These are phyloP conservation scores for Saguinus imperator DNA, from an alignment of 2,113 vertebrate genomes.

Conservation along the genomic window DNA sequence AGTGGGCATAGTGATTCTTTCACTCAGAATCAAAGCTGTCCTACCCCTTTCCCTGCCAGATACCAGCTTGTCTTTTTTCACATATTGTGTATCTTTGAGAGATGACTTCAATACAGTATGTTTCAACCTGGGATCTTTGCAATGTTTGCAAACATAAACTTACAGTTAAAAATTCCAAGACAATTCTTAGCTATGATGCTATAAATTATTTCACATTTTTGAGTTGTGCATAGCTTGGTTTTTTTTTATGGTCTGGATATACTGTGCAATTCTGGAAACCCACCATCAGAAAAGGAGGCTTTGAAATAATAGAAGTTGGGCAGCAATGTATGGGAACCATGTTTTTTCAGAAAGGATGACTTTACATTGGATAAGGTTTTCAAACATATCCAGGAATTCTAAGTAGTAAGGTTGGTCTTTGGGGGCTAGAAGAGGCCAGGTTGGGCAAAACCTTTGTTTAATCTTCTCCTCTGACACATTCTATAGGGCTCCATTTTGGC, in stretches of 20 bases:
- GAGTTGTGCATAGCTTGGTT: constrained; percentile 50
- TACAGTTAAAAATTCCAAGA: constrained; percentile 43
- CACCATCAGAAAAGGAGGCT: constrained; percentile 20
- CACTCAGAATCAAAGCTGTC: constrained; percentile 33
- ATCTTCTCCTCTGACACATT: constrained; percentile 67
- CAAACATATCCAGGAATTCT: constrained; percentile 61
- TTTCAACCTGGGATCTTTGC: constrained; percentile 61
- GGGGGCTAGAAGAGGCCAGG: constrained; percentile 47
- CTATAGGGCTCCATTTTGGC: constrained; percentile 71
- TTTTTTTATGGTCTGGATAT: constrained; percentile 64
- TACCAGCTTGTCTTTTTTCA: constrained; percentile 43
- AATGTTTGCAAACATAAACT: constrained; percentile 54
- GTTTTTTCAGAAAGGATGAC: constrained; percentile 66
- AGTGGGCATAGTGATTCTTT: constrained; percentile 41
- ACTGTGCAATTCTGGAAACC: constrained; percentile 64
- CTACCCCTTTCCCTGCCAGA: neutral
- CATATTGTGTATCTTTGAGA: constrained; percentile 49
- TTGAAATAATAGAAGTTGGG: constrained; percentile 64
- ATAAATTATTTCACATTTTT: constrained; percentile 60
- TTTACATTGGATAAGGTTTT: constrained; percentile 71
- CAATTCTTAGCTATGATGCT: constrained; percentile 41
- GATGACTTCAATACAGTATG: constrained; percentile 30
- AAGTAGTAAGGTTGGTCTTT: constrained; percentile 34
- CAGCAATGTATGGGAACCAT: constrained; percentile 28
- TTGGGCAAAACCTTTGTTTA: constrained; percentile 65